Percentiles rank a stretch among this genome's conserved stretches.
phyloP scores from a whole-genome alignment of 2,113 vertebrate genomes.

The Coracopsis vasa region DNA sequence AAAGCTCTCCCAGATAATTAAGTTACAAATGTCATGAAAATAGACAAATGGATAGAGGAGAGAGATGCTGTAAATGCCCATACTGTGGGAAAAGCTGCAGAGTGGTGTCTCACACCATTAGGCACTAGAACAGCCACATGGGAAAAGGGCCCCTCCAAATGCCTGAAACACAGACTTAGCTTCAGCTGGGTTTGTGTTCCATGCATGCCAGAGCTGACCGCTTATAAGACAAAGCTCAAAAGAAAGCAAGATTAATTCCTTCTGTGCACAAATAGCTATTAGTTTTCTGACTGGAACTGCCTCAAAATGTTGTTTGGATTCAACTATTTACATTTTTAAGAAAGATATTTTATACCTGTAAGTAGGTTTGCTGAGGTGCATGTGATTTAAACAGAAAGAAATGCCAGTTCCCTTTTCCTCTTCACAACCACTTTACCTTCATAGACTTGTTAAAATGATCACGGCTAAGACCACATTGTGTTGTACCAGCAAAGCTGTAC shows the following conservation, averaged over 20 bases:
- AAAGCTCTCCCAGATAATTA: conserved; percentile 15
- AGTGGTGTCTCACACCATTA: conserved; percentile 23
- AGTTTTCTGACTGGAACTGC: background rate
- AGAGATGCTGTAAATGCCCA: conserved; percentile 36
- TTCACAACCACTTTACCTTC: background rate
- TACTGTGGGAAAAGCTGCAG: conserved; percentile 44
- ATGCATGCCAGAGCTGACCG: background rate
- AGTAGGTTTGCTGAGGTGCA: background rate
- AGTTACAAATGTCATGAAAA: conserved; percentile 36
- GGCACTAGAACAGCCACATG: background rate
- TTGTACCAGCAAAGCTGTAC: background rate
- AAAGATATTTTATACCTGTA: background rate
- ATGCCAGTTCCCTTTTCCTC: background rate
- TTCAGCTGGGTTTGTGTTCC: background rate
- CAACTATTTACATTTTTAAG: background rate
- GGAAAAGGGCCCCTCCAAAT: background rate
- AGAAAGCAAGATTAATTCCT: conserved; percentile 6
- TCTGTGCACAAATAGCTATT: background rate
- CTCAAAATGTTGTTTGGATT: background rate
- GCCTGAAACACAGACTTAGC: background rate
- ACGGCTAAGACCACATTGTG: background rate
- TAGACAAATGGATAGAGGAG: conserved; percentile 4
- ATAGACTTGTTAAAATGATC: background rate
- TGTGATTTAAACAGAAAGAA: background rate
- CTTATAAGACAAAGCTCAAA: background rate